Percentiles rank a stretch among this genome's conserved stretches.
These are phyloP conservation scores for Dicyrtoma fusca DNA, from an alignment of 2,888 invertebrate genomes.

Conservation along the genomic window DNA sequence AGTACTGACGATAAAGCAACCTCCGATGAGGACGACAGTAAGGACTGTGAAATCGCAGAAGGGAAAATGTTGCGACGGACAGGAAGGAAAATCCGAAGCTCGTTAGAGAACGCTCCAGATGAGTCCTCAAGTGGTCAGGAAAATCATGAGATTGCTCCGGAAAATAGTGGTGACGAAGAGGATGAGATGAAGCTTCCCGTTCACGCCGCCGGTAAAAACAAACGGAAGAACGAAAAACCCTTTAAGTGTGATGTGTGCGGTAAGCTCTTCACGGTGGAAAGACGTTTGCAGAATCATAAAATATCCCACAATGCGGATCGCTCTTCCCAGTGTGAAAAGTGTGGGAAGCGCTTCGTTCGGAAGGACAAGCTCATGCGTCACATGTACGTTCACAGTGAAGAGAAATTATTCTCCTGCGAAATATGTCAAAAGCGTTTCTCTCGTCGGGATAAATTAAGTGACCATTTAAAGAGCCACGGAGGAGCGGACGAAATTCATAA, in stretches of 20 bases:
- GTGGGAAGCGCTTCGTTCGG: slow-evolving; percentile 49
- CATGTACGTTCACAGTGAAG: slow-evolving; percentile 51
- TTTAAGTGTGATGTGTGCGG: slow-evolving; percentile 43
- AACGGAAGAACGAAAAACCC: slow-evolving; percentile 26
- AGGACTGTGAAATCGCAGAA: neutral
- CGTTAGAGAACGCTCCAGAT: neutral
- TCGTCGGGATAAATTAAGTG: slow-evolving; percentile 49
- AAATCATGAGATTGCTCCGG: slow-evolving; percentile 28
- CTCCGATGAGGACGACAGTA: neutral
- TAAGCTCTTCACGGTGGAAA: slow-evolving; percentile 41
- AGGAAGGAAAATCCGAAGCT: neutral
- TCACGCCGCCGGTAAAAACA: neutral
- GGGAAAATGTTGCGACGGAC: neutral
- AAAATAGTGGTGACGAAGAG: slow-evolving; percentile 25
- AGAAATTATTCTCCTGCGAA: slow-evolving; percentile 50
- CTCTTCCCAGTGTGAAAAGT: slow-evolving; percentile 46
- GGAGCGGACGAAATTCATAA: slow-evolving; percentile 47
- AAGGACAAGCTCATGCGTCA: slow-evolving; percentile 49
- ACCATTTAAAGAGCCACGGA: slow-evolving; percentile 48
- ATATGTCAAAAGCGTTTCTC: slow-evolving; percentile 47
- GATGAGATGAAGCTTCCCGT: neutral
- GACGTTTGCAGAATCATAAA: slow-evolving; percentile 44
- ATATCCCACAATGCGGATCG: slow-evolving; percentile 40
- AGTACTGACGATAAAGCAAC: slow-evolving; percentile 8
- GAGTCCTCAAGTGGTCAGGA: slow-evolving; percentile 27